Percentiles rank a stretch among this genome's conserved stretches.
These are phyloP conservation scores for Colletes collaris DNA, from an alignment of 2,888 invertebrate genomes.

Conservation along the genomic window DNA sequence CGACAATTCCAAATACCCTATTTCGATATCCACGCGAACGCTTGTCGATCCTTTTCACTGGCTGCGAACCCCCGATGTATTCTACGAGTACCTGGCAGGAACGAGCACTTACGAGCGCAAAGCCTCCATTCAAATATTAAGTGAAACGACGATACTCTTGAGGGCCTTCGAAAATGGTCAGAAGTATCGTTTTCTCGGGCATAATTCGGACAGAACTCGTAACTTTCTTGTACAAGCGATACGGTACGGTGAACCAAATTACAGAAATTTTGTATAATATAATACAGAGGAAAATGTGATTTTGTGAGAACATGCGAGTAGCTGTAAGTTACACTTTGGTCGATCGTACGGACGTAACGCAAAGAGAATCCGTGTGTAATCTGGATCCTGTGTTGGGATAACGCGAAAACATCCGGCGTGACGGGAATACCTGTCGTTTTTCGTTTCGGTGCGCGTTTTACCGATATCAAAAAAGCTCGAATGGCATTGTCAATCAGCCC, in stretches of 20 bases:
- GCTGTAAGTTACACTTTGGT: constrained; percentile 8
- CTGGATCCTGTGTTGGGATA: constrained; percentile 32
- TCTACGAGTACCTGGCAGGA: neutral
- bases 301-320: constrained; percentile 3
- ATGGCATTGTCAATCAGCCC: constrained; percentile 35
- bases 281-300: too few relatives aligned
- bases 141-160: constrained; percentile 2
- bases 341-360: constrained; percentile 1
- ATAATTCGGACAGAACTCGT: too few relatives aligned
- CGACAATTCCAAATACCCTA: too few relatives aligned
- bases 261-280: too few relatives aligned
- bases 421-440: constrained; percentile 27
- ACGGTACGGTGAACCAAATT: neutral
- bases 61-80: too few relatives aligned
- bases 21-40: too few relatives aligned
- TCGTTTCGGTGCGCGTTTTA: constrained; percentile 18
- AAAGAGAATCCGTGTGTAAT: constrained; percentile 30
- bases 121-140: constrained; percentile 28
- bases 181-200: too few relatives aligned
- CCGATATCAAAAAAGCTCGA: constrained; percentile 12
- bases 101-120: neutral
- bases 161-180: too few relatives aligned
- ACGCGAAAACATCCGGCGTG: neutral
- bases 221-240: too few relatives aligned
- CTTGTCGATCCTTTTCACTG: neutral